phyloP scores from a whole-genome alignment of 2,888 invertebrate genomes.

The Drosophila eohydei region DNA sequence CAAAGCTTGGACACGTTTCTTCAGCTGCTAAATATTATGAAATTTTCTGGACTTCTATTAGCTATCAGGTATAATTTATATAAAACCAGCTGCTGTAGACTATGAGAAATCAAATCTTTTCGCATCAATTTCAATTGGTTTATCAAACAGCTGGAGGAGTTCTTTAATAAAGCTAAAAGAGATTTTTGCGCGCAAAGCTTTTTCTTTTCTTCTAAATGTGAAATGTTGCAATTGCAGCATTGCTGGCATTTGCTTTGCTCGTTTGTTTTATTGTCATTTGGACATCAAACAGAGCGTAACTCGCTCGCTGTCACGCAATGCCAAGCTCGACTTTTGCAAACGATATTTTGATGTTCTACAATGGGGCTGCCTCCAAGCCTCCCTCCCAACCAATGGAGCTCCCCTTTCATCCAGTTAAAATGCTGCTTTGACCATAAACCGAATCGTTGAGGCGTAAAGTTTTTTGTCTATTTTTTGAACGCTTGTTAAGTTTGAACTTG shows the following conservation, averaged over 20 bases:
- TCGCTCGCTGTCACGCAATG: conserved; percentile 59
- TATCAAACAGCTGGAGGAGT: not conserved
- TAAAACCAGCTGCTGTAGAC: not conserved
- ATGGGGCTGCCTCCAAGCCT: not conserved
- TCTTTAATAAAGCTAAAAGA: not conserved
- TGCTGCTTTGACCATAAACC: conserved; percentile 60
- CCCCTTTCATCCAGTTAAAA: conserved; percentile 14
- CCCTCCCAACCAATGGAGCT: not conserved
- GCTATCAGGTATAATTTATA: no score
- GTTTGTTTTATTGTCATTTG: conserved; percentile 51
- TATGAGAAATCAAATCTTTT: not conserved
- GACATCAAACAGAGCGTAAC: conserved; percentile 73
- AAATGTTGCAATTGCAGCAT: conserved; percentile 29
- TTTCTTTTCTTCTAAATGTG: not conserved
- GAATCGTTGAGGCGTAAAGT: conserved; percentile 68
- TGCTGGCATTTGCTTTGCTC: conserved; percentile 34
- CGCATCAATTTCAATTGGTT: not conserved
- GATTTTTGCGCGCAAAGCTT: not conserved
- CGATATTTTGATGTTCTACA: conserved; percentile 20
- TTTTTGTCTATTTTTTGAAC: conserved; percentile 40
- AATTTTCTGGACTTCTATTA: no score
- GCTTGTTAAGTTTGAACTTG: conserved; percentile 70
- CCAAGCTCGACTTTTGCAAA: conserved; percentile 47
- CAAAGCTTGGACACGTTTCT: no score
- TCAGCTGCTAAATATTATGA: no score